Evolutionary conservation across 1,140 invertebrate genomes (phyloP).

Genomic region (Microplitis mediator): DNA sequence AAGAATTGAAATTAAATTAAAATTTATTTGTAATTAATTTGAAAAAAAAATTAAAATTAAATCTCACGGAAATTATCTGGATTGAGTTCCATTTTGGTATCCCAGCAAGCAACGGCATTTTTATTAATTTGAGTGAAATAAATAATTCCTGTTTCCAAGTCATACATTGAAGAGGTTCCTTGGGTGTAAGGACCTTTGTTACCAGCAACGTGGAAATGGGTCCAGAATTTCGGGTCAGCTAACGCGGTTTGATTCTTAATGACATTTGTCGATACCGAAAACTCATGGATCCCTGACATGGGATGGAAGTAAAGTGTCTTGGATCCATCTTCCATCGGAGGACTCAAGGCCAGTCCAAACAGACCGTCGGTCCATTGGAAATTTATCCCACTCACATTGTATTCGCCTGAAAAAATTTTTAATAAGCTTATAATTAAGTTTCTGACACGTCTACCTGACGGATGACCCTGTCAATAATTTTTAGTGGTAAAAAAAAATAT

Average conservation of each 20-base stretch:
- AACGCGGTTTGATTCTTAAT: slow-evolving; percentile 72
- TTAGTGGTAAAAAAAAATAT: neutral
- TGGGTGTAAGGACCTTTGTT: slow-evolving; percentile 67
- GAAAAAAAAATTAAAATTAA: neutral
- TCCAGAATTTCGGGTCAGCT: slow-evolving; percentile 42
- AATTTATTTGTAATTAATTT: neutral
- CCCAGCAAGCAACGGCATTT: slow-evolving; percentile 76
- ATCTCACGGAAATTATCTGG: slow-evolving; percentile 54
- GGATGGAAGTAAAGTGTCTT: slow-evolving; percentile 79
- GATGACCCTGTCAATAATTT: neutral
- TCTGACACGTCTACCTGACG: neutral
- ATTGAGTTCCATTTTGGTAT: slow-evolving; percentile 65
- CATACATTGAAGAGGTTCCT: slow-evolving; percentile 64
- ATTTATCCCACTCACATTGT: slow-evolving; percentile 72
- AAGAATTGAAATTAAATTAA: neutral
- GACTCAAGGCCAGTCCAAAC: slow-evolving; percentile 71
- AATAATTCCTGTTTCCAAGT: slow-evolving; percentile 65
- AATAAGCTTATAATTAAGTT: neutral
- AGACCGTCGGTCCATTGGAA: slow-evolving; percentile 82
- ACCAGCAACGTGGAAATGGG: slow-evolving; percentile 63
- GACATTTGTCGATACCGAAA: slow-evolving; percentile 72
- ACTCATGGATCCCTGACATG: slow-evolving; percentile 76
- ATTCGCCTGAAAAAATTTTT: slow-evolving; percentile 60
- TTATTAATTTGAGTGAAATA: slow-evolving; percentile 72
- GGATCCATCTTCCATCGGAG: slow-evolving; percentile 63